These are phyloP conservation scores for Decapterus maruadsi DNA, from an alignment of 2,797 vertebrate genomes.

Conservation along the genomic window DNA sequence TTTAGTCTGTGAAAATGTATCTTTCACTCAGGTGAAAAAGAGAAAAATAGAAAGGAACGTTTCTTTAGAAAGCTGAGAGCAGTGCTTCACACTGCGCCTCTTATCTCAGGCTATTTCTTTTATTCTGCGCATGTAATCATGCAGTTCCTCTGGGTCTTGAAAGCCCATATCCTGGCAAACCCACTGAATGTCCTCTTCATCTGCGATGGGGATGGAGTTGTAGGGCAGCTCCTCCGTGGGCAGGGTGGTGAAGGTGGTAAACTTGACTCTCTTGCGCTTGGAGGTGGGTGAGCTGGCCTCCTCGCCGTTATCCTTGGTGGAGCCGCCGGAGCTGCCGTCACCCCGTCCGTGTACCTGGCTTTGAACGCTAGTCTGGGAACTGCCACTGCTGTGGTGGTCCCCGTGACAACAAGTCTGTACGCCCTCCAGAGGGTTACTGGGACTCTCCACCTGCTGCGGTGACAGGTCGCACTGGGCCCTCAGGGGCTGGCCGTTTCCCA, in stretches of 20 bases:
- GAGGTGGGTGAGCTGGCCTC: slow-evolving; percentile 96
- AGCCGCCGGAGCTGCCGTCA: slow-evolving; percentile 94
- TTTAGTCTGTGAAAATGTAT: slow-evolving; percentile 80
- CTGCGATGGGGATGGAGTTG: slow-evolving; percentile 95
- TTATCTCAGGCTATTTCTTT: slow-evolving; percentile 94
- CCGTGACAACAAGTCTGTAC: slow-evolving; percentile 95
- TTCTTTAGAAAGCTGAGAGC: slow-evolving; percentile 77
- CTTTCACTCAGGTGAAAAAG: slow-evolving; percentile 84
- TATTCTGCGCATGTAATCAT: slow-evolving; percentile 97
- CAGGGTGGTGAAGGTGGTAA: slow-evolving; percentile 96
- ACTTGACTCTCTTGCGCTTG: slow-evolving; percentile 98
- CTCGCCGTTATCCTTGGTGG: slow-evolving; percentile 93
- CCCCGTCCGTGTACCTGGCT: slow-evolving; percentile 97
- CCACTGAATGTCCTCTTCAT: slow-evolving; percentile 98
- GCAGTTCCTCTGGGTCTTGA: slow-evolving; percentile 94
- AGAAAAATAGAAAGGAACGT: slow-evolving; percentile 84
- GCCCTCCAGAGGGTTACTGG: slow-evolving; percentile 89
- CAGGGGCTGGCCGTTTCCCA: slow-evolving; percentile 96
- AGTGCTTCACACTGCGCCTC: slow-evolving; percentile 37
- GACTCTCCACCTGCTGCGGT: slow-evolving; percentile 90
- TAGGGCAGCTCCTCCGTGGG: slow-evolving; percentile 96
- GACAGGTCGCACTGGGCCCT: slow-evolving; percentile 93
- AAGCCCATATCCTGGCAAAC: slow-evolving; percentile 97
- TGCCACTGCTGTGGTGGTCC: slow-evolving; percentile 97
- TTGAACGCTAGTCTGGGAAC: slow-evolving; percentile 97